phyloP scores from a whole-genome alignment of 2,888 invertebrate species.

The Anthophora plumipes region DNA sequence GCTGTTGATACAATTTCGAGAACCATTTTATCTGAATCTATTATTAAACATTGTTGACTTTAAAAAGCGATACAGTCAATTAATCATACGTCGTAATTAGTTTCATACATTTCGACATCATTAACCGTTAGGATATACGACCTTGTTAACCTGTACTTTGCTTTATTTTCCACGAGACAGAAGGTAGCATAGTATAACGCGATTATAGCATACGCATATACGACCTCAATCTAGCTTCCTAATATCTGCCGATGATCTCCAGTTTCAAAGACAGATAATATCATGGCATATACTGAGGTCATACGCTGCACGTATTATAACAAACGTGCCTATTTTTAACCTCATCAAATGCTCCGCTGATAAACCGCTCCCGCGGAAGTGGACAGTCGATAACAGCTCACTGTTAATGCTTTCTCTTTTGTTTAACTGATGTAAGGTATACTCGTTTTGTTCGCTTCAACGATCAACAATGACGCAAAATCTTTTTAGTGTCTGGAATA shows the following conservation, averaged over 20 bases:
- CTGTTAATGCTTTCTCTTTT: slow-evolving; percentile 13
- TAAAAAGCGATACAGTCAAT: slow-evolving; percentile 4
- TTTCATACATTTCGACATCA: not conserved
- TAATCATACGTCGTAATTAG: not conserved
- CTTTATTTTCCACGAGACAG: not conserved
- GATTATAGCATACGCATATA: not conserved
- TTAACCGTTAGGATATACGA: not conserved
- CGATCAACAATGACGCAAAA: not conserved
- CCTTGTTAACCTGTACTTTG: not conserved
- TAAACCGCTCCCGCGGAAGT: slow-evolving; percentile 59
- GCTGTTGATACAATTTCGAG: not conserved
- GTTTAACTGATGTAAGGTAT: not conserved
- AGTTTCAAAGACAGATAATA: slow-evolving; percentile 28
- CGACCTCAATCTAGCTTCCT: slow-evolving; percentile 4
- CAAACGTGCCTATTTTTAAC: slow-evolving; percentile 61
- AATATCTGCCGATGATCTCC: slow-evolving; percentile 53
- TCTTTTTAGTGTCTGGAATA: not conserved
- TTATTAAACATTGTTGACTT: slow-evolving; percentile 5
- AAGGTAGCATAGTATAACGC: not conserved
- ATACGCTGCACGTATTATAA: slow-evolving; percentile 7
- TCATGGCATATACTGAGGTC: slow-evolving; percentile 28
- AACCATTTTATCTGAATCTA: slow-evolving; percentile 15
- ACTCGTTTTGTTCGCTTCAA: slow-evolving; percentile 15
- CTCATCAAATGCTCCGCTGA: slow-evolving; percentile 31
- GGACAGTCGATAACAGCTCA: slow-evolving; percentile 48